Evolutionary conservation across 2,888 invertebrate species (phyloP).

Genomic region (Apodemia zela): DNA sequence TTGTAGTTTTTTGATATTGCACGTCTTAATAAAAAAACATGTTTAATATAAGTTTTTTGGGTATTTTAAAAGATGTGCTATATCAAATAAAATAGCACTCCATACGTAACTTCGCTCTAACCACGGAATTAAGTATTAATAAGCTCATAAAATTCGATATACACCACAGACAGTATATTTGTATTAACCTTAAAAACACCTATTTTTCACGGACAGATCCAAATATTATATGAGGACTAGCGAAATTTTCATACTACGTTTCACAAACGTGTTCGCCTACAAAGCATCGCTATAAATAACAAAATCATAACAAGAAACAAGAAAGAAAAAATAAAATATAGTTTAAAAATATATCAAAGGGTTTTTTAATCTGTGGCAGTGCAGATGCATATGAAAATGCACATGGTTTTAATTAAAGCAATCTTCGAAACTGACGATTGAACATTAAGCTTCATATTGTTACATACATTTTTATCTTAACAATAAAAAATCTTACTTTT

Average conservation of each 20-base stretch:
- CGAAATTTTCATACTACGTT: constrained; percentile 47
- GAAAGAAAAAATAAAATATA: constrained; percentile 49
- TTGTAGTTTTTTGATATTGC: constrained; percentile 36
- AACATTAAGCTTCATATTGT: neutral
- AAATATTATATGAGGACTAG: constrained; percentile 66
- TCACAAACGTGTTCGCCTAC: constrained; percentile 51
- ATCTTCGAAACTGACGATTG: constrained; percentile 12
- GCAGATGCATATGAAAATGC: constrained; percentile 36
- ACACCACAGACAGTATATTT: constrained; percentile 74
- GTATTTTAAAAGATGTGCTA: constrained; percentile 48
- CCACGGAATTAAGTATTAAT: constrained; percentile 72
- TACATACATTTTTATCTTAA: constrained; percentile 12
- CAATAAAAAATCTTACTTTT: constrained; percentile 12
- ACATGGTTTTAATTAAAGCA: constrained; percentile 23
- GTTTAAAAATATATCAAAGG: constrained; percentile 38
- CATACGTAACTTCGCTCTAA: constrained; percentile 50
- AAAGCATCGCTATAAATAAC: constrained; percentile 59
- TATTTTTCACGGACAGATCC: constrained; percentile 70
- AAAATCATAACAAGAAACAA: constrained; percentile 62
- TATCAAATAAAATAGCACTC: constrained; percentile 51
- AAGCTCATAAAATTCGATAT: constrained; percentile 80
- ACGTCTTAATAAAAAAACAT: constrained; percentile 25
- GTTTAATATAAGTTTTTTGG: constrained; percentile 4
- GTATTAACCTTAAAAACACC: constrained; percentile 64
- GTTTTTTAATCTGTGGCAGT: constrained; percentile 52